Percentiles rank a stretch among this genome's conserved stretches.
Evolutionary conservation across 2,797 vertebrate species (phyloP).

Genomic region (Arctocebus calabarensis): DNA sequence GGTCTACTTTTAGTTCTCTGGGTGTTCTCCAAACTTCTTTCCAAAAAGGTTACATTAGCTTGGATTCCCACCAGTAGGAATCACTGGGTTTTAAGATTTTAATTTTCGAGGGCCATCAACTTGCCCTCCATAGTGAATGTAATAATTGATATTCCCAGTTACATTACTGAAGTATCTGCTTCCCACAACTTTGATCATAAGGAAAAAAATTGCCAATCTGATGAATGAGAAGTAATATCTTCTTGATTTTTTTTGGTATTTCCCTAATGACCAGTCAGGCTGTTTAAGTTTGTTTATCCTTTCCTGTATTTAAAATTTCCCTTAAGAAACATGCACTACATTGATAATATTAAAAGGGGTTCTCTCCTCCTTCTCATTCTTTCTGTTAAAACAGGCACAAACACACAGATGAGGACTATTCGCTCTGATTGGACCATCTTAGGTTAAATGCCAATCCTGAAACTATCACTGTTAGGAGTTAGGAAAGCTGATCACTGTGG

Average conservation of each 20-base stretch:
- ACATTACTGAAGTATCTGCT: background rate
- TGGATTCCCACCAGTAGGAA: background rate
- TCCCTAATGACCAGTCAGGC: background rate
- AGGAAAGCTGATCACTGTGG: background rate
- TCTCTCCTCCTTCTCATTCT: background rate
- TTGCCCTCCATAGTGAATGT: background rate
- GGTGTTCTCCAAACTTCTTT: too few species aligned
- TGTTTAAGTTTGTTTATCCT: constrained; percentile 36
- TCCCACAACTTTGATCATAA: constrained; percentile 6
- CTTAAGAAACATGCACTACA: background rate
- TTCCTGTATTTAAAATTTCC: constrained; percentile 14
- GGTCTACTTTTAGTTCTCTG: too few species aligned
- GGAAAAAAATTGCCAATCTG: constrained; percentile 6
- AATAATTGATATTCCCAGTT: background rate
- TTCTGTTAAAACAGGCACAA: background rate
- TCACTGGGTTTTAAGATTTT: background rate
- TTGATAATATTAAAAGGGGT: background rate
- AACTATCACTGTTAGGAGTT: background rate
- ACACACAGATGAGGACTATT: background rate
- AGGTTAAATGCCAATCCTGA: background rate
- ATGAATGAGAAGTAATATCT: constrained; percentile 5
- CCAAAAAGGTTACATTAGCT: too few species aligned
- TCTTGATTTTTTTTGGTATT: constrained; percentile 50
- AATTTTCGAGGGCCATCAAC: background rate
- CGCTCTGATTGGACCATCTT: background rate